Evolutionary conservation across 2,797 vertebrate genomes (phyloP).

Genomic region (Lacerta viridis): DNA sequence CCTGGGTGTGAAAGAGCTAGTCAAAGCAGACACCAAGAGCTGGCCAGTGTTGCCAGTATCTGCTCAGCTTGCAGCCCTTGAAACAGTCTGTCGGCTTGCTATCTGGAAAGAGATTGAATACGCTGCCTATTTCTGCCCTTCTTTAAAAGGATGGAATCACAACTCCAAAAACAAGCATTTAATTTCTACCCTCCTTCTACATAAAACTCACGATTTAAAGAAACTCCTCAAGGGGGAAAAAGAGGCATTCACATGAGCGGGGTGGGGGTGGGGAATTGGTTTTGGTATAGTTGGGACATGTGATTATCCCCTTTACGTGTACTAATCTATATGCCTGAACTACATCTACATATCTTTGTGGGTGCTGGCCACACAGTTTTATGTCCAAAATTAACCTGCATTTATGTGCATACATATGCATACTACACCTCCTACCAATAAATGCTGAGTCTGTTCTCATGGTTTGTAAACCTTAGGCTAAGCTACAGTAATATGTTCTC

Average conservation of each 20-base stretch:
- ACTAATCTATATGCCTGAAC: neutral
- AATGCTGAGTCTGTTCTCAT: neutral
- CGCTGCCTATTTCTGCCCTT: neutral
- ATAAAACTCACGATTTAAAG: neutral
- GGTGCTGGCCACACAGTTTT: neutral
- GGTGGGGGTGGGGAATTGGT: neutral
- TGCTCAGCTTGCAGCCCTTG: neutral
- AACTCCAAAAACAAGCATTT: neutral
- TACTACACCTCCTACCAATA: neutral
- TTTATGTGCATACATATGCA: neutral
- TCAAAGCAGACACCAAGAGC: neutral
- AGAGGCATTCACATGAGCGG: neutral
- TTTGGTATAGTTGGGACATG: neutral
- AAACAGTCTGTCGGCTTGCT: conserved; percentile 10
- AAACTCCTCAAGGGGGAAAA: neutral
- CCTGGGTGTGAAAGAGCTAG: neutral
- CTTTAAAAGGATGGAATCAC: neutral
- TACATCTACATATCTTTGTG: neutral
- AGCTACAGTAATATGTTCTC: too few species aligned
- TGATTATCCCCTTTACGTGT: neutral
- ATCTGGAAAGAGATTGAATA: neutral
- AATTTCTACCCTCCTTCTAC: neutral
- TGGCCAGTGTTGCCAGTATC: neutral
- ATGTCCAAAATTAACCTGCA: neutral
- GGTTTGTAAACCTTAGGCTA: neutral